A percentile compares a stretch with the other conserved stretches of the same genome.
These are phyloP conservation scores for Datnioides undecimradiatus DNA, from an alignment of 2,113 vertebrate species.

Conservation along the genomic window DNA sequence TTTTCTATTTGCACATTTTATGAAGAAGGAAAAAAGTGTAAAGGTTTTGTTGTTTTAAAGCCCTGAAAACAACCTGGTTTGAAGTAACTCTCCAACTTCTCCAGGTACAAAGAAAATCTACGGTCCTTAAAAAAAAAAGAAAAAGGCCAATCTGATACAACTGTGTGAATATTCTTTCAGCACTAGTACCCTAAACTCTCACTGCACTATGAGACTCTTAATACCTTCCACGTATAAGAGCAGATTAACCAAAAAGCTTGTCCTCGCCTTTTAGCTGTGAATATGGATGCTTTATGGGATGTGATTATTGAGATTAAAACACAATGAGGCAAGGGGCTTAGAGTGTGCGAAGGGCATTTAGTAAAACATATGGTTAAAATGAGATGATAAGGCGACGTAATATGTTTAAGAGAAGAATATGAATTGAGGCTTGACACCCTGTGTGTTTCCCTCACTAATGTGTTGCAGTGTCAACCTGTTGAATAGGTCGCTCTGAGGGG, in stretches of 20 bases:
- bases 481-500: constrained; percentile 3
- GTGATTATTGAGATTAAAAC: constrained; percentile 42
- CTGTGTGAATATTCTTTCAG: constrained; percentile 9
- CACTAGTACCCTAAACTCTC: constrained; percentile 9
- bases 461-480: constrained; percentile 11
- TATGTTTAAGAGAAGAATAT: background rate
- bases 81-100: background rate
- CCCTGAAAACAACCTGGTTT: background rate
- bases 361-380: constrained; percentile 14
- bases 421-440: background rate
- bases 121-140: background rate
- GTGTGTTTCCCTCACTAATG: background rate
- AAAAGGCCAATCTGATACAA: constrained; percentile 9
- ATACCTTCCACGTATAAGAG: constrained; percentile 10
- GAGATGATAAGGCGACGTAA: constrained; percentile 9
- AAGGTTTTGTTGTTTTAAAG: background rate
- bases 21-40: background rate
- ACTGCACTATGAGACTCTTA: constrained; percentile 19
- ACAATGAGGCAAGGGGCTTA: constrained; percentile 38
- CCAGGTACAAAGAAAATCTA: background rate
- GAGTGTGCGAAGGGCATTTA: constrained; percentile 55
- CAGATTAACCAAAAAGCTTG: constrained; percentile 31
- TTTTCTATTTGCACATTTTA: background rate
- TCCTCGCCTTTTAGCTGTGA: constrained; percentile 24
- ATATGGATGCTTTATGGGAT: constrained; percentile 25